Conservation (phyloP, 2,888 invertebrate species). For the Dynastes grantii region DNA sequence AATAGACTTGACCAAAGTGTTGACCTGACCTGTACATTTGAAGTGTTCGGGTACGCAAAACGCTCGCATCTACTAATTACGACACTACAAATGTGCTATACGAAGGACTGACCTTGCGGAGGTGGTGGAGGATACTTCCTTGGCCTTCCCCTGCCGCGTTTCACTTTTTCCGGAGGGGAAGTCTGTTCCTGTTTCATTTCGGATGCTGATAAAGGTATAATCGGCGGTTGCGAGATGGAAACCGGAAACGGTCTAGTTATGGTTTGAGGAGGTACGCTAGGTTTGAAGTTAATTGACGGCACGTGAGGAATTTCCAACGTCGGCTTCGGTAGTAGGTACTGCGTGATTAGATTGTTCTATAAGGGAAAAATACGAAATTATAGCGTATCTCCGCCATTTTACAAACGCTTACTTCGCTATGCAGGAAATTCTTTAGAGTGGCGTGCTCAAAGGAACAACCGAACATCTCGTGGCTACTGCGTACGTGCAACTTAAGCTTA, state of each 20-base stretch:
- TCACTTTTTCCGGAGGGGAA: slow-evolving; percentile 68
- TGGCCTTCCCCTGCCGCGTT: slow-evolving; percentile 73
- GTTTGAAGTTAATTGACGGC: slow-evolving; percentile 5
- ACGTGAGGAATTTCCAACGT: slow-evolving; percentile 5
- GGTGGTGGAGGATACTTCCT: slow-evolving; percentile 72
- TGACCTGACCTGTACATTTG: too few relatives aligned
- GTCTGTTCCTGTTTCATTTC: slow-evolving; percentile 28
- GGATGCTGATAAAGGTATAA: background rate
- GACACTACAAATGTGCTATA: too few relatives aligned
- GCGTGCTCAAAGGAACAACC: slow-evolving; percentile 4
- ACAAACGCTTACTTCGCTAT: slow-evolving; percentile 5
- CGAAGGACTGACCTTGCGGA: slow-evolving; percentile 9
- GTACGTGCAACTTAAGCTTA: slow-evolving; percentile 80
- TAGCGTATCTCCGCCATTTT: background rate
- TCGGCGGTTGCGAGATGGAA: background rate
- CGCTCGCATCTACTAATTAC: too few relatives aligned
- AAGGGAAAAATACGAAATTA: background rate
- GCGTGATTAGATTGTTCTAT: slow-evolving; percentile 1
- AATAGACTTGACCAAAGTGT: too few relatives aligned
- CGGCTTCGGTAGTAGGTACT: slow-evolving; percentile 2
- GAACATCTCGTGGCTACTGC: slow-evolving; percentile 66
- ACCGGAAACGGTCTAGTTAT: slow-evolving; percentile 17
- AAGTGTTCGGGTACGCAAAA: too few relatives aligned
- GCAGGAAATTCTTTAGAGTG: slow-evolving; percentile 17
- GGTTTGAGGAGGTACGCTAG: slow-evolving; percentile 11